A percentile compares a stretch with the other conserved stretches of the same genome.
phyloP scores from a whole-genome alignment of 2,797 vertebrate genomes.

The Oreochromis mossambicus region DNA sequence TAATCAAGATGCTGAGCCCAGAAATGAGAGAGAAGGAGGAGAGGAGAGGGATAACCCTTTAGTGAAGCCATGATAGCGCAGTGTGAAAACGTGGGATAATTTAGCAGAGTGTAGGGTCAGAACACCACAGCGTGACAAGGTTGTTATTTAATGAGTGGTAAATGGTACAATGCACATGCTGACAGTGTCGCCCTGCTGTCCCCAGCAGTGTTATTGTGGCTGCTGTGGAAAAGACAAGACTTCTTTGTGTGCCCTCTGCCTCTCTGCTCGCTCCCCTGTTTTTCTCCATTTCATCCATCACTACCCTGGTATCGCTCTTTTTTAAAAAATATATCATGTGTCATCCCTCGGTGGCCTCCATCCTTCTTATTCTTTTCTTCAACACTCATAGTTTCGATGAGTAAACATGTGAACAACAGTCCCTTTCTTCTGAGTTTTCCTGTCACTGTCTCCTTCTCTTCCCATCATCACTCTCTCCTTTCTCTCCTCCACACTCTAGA shows the following conservation, averaged over 20 bases:
- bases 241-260: conserved; percentile 28
- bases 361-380: conserved; percentile 23
- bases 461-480: not conserved
- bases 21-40: conserved; percentile 18
- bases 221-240: conserved; percentile 31
- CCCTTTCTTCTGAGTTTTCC: conserved; percentile 22
- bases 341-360: conserved; percentile 23
- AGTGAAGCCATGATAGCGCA: conserved; percentile 13
- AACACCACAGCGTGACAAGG: conserved; percentile 25
- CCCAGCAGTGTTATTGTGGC: conserved; percentile 14
- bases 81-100: conserved; percentile 3
- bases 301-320: conserved; percentile 6
- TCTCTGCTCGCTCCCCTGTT: not conserved
- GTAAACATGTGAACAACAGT: conserved; percentile 48
- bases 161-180: conserved; percentile 29
- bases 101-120: conserved; percentile 18
- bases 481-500: conserved; percentile 29
- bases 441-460: conserved; percentile 16
- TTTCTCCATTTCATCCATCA: conserved; percentile 26
- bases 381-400: conserved; percentile 4
- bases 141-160: conserved; percentile 40
- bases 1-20: conserved; percentile 38
- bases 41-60: conserved; percentile 5
- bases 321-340: not conserved
- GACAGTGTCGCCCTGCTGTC: conserved; percentile 23